Evolutionary conservation across 53 echinoderm and acorn worm species (phyloP), one percentile per base, ranked within the genome.

Genomic region (Patiria pectinifera): DNA sequence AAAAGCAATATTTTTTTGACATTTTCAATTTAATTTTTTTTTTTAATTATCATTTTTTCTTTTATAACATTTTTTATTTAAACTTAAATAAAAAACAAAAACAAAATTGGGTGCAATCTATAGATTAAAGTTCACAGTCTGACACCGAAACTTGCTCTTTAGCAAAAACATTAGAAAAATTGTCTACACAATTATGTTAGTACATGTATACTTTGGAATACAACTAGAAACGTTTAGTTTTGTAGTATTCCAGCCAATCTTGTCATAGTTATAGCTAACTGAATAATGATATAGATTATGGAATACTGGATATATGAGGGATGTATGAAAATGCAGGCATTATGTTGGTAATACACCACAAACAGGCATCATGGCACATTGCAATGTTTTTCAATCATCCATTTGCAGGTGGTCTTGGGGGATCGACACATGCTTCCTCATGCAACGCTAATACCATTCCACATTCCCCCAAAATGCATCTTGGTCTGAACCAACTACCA

Each of bases 351-450:
- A 53, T 0, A 53, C 10, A 11, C 4, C 3, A 74, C 24, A 22
- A 13, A 19, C 74, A 16, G 74, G 74, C 74, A 74, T 12, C 16
- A n/a, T 74, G 22, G 24, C n/a, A 74, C 18, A 5, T 70, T 70
- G 0, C 35, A 35, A 35, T 35, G 35, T 35, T 0, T 70, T 70
- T 70, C 5, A 19, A 14, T 21, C 19, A 15, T 70, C 21, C 70
- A 70, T 18, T 14, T 16, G 0, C 4, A 74, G 19, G 19, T 22
- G 10, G 4, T 74, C 74, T 10, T 74, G 10, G 74, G 66, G 74
- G 24, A 18, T 74, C 19, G 74, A 3, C 45, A 44, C 85, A 85
- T 85, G 85, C 85, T 85, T 45, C 45, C 45, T 85, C 85, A 85
- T 62, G 70, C 85, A 85, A 25, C 12, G 21, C 62, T 84, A 44